Evolutionary conservation across 2,797 vertebrate species (phyloP), one percentile per base, ranked within the genome.

Genomic region (Gymnoscopelus microlampas): DNA sequence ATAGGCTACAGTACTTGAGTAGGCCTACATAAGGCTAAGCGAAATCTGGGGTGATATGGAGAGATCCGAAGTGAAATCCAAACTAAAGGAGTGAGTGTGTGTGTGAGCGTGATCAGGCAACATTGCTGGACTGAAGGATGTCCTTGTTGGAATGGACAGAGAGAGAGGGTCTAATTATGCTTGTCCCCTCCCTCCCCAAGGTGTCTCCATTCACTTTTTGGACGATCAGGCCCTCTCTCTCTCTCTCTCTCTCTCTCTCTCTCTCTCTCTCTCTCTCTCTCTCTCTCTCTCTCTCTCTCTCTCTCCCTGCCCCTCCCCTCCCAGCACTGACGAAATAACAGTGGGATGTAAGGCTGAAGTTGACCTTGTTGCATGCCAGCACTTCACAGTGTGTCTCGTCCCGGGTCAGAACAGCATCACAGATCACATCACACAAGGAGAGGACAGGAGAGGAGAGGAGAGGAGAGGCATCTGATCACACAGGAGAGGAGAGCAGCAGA

Each of bases 241-340:
- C 1, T 29, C 26, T 29, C 26, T 29, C 26, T 29, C 2, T 3
- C 26, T 29, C 2, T 4, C 2, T 29, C 2, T 29, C 26, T 29
- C 26, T 29, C 26, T 29, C 2, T 3, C 26, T 29, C 2, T 3
- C 26, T 29, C 26, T 29, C 1, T 4, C 2, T 29, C 1, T 29
- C 26, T 29, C 26, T 29, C 26, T 29, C 2, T 3, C 26, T 29
- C 2, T 4, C 2, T 29, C 2, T 29, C 26, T 29, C 26, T 29
- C 26, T 29, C 2, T 3, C 26, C 26, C 26, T 89, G 96, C 95
- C 94, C 96, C 97, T 96, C 97, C 97, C 97, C 94, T 92, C 80
- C 76, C 24, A 51, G 85, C 92, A 83, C 89, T 89, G 95, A 95
- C 96, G 96, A 95, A 95, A 95, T 95, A 95, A 94, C 92, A 93